Conservation (phyloP, 2,888 invertebrate species). For the Argyresthia albistria region DNA sequence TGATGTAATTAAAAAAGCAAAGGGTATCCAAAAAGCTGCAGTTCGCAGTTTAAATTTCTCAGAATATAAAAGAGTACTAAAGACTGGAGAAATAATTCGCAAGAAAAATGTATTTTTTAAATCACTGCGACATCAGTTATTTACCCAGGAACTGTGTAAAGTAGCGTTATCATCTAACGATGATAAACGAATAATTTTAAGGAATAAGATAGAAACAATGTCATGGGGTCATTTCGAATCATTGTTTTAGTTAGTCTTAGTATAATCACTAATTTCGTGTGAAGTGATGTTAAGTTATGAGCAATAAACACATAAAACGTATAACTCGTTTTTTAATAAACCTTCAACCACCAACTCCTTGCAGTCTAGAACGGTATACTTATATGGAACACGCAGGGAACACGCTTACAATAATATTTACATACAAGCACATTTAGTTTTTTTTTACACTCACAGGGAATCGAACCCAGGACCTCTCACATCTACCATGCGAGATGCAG, state of each 20-base stretch:
- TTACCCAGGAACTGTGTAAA: not conserved
- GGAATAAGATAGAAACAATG: not conserved
- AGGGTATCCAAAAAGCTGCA: not conserved
- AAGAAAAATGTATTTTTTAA: not conserved
- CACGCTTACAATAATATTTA: too few species aligned
- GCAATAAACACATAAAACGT: too few species aligned
- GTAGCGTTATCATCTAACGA: not conserved
- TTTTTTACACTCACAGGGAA: too few species aligned
- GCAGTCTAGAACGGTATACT: too few species aligned
- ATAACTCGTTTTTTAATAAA: too few species aligned
- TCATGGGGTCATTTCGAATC: conserved; percentile 2
- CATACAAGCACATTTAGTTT: too few species aligned
- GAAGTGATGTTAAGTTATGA: too few species aligned
- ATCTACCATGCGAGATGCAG: too few species aligned
- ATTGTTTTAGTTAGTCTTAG: not conserved
- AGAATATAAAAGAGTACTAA: not conserved
- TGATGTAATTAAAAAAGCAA: not conserved
- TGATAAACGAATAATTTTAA: not conserved
- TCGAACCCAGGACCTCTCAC: too few species aligned
- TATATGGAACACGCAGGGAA: too few species aligned
- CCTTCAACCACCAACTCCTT: too few species aligned
- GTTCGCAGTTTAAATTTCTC: not conserved
- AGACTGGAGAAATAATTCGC: not conserved
- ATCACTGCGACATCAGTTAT: not conserved
- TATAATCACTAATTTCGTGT: too few species aligned